Evolutionary conservation across 2,888 invertebrate genomes (phyloP), one percentile per base, ranked within the genome.

Genomic region (Sylvicola fuscatus): DNA sequence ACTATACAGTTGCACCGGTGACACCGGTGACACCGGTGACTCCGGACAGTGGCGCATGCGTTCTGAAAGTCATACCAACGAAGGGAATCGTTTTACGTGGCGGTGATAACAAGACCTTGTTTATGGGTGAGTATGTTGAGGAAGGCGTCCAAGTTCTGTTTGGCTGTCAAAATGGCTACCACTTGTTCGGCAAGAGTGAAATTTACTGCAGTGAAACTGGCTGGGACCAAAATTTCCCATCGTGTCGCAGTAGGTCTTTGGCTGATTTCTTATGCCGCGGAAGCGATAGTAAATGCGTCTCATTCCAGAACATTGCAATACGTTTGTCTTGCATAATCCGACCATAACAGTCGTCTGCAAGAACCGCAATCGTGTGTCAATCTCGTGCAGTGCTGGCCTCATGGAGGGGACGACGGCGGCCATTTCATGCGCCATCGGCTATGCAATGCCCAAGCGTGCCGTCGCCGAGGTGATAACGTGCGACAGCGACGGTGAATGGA

Each of bases 401-500:
- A 12, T n/a, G 3, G 39, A 42, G 2, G 42, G 42, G 2, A 47
- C 46, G 1, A 14, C 27, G 11, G 47, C 44, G 0, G 34, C 5
- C 4, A 32, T 46, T 21, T 30, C 17, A 1, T 47, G 47, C 33
- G 27, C 35, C 21, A n/a, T 33, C 27, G 41, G 41, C 2, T 41
- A 41, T 32, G 15, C 21, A 14, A 37, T 33, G 34, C 37, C 39
- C 3, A 27, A 34, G 11, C 17, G 34, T 15, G 4, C 21, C 6
- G 21, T 6, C 21, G 4, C 27, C 11, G 30, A 30, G 33, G 12
- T 15, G 1, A n/a, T 38, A 4, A 37, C 16, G 14, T 56, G 56
- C 33, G 39, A 39, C 4, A 32, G 15, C 0, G 31, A 43, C 38
- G 51, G 50, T 2, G 38, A 42, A 27, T 55, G 54, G 55, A 38